These are phyloP conservation scores for Planiliza haematocheilus DNA, from an alignment of 2,113 vertebrate species.

Conservation along the genomic window DNA sequence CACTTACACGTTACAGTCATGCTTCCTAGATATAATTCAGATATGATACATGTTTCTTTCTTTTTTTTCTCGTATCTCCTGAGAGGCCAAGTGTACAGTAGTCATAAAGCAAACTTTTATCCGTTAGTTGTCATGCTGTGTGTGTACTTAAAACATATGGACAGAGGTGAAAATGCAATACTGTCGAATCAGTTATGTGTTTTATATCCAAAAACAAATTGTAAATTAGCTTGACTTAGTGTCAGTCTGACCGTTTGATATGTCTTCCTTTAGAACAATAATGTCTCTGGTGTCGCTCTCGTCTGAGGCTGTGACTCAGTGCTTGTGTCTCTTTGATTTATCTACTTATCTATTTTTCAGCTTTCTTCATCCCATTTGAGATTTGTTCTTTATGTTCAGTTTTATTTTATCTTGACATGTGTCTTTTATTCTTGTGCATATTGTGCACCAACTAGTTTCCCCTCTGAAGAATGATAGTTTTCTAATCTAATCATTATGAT, in stretches of 20 bases:
- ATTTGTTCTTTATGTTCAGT: too few relatives aligned
- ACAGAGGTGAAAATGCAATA: background rate
- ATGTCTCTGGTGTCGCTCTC: too few relatives aligned
- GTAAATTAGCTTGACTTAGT: background rate
- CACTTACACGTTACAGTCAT: background rate
- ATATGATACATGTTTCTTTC: too few relatives aligned
- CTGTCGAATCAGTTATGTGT: background rate
- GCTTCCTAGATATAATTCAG: background rate
- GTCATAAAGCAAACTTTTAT: background rate
- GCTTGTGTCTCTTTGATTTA: too few relatives aligned
- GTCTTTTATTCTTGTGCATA: too few relatives aligned
- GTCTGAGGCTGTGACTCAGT: too few relatives aligned
- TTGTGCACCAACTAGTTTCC: too few relatives aligned
- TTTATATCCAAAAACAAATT: background rate
- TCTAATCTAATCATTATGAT: too few relatives aligned
- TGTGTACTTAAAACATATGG: background rate
- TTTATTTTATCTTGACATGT: too few relatives aligned
- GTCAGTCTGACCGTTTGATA: background rate
- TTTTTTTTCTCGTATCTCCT: background rate
- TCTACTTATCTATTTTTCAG: too few relatives aligned
- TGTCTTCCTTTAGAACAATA: background rate
- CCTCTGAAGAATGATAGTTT: too few relatives aligned
- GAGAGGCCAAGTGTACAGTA: background rate
- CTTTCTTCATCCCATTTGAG: too few relatives aligned
- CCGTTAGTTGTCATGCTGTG: background rate